Evolutionary conservation across 1,140 invertebrate genomes (phyloP).

Genomic region (Drosophila eugracilis): DNA sequence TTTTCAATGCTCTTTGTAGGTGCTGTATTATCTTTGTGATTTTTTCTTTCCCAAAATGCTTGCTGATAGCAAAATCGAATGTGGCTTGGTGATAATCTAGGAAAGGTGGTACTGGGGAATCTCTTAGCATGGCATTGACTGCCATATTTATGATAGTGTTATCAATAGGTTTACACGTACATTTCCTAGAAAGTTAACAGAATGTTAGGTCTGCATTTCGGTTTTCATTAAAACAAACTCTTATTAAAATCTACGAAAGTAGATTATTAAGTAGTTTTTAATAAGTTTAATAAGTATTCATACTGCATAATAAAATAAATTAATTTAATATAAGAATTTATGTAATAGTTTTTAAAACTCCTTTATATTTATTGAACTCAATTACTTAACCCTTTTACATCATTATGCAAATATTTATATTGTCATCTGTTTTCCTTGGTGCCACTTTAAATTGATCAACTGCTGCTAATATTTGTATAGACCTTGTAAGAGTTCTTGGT

Average conservation of each 20-base stretch:
- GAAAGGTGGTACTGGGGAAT: conserved; percentile 10
- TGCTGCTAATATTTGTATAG: conserved; percentile 5
- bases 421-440: not conserved
- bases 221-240: no score
- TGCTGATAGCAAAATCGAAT: conserved; percentile 16
- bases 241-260: no score
- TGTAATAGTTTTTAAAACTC: no score
- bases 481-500: conserved; percentile 1
- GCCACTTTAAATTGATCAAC: conserved; percentile 5
- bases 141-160: not conserved
- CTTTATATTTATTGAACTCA: no score
- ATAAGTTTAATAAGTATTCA: no score
- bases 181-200: not conserved
- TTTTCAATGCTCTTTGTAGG: not conserved
- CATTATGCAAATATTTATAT: not conserved
- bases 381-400: no score
- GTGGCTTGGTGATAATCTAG: not conserved
- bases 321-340: no score
- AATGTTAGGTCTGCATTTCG: not conserved
- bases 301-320: no score
- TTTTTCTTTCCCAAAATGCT: conserved; percentile 16
- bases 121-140: not conserved
- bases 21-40: conserved; percentile 8
- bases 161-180: conserved; percentile 1
- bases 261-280: no score